Conservation (phyloP, 1,140 invertebrate species). For the Pogonus chalceus region DNA sequence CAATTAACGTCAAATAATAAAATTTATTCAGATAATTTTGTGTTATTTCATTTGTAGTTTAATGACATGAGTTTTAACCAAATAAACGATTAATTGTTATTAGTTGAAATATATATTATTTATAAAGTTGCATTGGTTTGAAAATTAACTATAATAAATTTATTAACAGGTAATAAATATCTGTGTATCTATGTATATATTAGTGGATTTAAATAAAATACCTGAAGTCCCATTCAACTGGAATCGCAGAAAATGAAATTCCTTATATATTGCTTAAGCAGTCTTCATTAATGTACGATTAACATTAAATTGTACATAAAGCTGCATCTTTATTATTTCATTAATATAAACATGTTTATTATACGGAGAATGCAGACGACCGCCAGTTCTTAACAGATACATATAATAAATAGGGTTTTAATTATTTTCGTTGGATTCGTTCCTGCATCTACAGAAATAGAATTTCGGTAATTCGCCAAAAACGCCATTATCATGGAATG, state of each 20-base stretch:
- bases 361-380: not conserved
- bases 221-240: not conserved
- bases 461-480: too few relatives aligned
- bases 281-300: not conserved
- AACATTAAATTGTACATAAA: not conserved
- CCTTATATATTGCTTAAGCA: not conserved
- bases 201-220: not conserved
- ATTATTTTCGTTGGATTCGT: too few relatives aligned
- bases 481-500: too few relatives aligned
- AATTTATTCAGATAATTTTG: too few relatives aligned
- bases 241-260: not conserved
- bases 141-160: too few relatives aligned
- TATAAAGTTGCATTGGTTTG: too few relatives aligned
- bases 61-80: not conserved
- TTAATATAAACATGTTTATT: not conserved
- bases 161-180: too few relatives aligned
- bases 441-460: too few relatives aligned
- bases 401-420: not conserved
- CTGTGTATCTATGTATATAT: not conserved
- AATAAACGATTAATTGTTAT: not conserved
- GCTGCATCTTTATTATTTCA: not conserved
- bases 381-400: not conserved
- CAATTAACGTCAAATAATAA: too few relatives aligned
- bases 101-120: not conserved
- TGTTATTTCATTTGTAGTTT: too few relatives aligned